Conservation (phyloP, 2,888 invertebrate species). For the Leptopilina syphax region DNA sequence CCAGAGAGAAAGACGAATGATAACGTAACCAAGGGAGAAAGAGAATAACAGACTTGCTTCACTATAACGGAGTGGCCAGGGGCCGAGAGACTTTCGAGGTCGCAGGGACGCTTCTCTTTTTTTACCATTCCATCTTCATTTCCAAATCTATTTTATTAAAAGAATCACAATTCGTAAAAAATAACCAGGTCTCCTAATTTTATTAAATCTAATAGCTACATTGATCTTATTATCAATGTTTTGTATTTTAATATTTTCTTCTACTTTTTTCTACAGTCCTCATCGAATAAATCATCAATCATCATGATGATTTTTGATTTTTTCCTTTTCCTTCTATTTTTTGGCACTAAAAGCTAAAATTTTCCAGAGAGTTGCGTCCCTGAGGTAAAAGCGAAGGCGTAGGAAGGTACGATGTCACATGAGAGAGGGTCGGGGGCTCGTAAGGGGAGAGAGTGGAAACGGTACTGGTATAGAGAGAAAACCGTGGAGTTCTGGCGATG, state of each 20-base stretch:
- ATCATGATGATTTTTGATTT: no score
- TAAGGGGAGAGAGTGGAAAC: conserved; percentile 58
- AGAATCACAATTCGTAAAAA: no score
- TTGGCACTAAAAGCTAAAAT: not conserved
- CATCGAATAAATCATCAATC: no score
- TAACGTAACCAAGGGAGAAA: conserved; percentile 70
- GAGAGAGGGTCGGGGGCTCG: conserved; percentile 61
- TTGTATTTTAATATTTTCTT: not conserved
- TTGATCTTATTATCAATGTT: no score
- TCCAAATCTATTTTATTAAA: not conserved
- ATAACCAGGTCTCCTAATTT: no score
- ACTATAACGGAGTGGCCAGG: conserved; percentile 68
- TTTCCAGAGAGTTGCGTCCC: conserved; percentile 59
- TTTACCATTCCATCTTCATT: not conserved
- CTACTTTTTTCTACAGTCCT: not conserved
- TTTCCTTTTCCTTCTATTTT: no score
- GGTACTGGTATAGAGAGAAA: conserved; percentile 60
- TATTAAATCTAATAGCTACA: no score
- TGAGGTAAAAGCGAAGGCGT: conserved; percentile 66
- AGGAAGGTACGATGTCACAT: conserved; percentile 71
- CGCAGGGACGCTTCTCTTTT: conserved; percentile 69
- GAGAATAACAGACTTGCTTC: conserved; percentile 70
- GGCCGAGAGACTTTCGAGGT: conserved; percentile 72
- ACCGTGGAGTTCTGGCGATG: conserved; percentile 71
- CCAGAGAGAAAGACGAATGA: conserved; percentile 60